A percentile compares a stretch with the other conserved stretches of the same genome.
phyloP scores from a whole-genome alignment of 1,140 invertebrate species.

The Heliconius melpomene region DNA sequence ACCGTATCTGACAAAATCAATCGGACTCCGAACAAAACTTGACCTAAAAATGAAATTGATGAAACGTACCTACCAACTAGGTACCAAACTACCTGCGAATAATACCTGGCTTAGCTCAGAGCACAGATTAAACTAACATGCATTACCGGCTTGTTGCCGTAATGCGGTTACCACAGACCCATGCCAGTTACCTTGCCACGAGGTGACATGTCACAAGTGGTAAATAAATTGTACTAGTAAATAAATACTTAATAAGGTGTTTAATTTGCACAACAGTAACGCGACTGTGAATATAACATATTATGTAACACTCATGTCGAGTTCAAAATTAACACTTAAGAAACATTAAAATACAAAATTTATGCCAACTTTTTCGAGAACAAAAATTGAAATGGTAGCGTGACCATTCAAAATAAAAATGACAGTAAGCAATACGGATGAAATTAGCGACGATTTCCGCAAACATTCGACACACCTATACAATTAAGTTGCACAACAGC shows the following conservation, averaged over 20 bases:
- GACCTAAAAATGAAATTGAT: slow-evolving; percentile 77
- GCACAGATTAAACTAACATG: slow-evolving; percentile 15
- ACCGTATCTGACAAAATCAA: slow-evolving; percentile 80
- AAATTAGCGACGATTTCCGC: slow-evolving; percentile 7
- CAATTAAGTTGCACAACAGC: slow-evolving; percentile 23
- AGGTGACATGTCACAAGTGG: slow-evolving; percentile 33
- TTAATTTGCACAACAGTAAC: slow-evolving; percentile 31
- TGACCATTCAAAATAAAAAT: not conserved
- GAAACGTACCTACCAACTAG: slow-evolving; percentile 47
- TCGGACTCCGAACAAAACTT: slow-evolving; percentile 76
- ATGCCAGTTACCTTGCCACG: slow-evolving; percentile 19
- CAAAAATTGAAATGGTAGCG: slow-evolving; percentile 7
- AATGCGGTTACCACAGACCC: slow-evolving; percentile 23
- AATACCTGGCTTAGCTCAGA: slow-evolving; percentile 7
- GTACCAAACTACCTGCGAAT: not conserved
- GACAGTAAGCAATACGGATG: slow-evolving; percentile 1
- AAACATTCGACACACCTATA: slow-evolving; percentile 20
- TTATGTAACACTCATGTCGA: slow-evolving; percentile 26
- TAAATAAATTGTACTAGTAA: slow-evolving; percentile 4
- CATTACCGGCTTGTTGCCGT: slow-evolving; percentile 14
- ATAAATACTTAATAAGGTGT: slow-evolving; percentile 24
- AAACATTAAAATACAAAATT: not conserved
- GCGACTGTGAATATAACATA: slow-evolving; percentile 21
- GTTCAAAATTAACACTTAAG: slow-evolving; percentile 8
- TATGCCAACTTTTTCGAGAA: not conserved